Evolutionary conservation across 1,140 invertebrate genomes (phyloP), one percentile per base, ranked within the genome.

Genomic region (Gonatopus flavifemur): DNA sequence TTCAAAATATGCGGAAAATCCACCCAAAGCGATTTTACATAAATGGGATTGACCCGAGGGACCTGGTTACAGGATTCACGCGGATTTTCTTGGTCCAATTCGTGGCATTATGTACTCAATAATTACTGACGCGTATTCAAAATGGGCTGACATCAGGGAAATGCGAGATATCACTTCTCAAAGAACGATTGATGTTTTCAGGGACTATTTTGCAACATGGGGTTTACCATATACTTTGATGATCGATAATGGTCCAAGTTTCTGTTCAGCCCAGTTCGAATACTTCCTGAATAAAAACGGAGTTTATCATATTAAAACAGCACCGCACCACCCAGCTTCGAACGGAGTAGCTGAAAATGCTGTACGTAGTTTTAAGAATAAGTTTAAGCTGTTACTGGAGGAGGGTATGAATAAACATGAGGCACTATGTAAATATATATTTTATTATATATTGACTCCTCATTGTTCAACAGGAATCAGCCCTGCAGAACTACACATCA

Each of bases 51-150:
- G 44, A 30, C 25, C 43, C 37, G 24, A 36, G n/a, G 16, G 37
- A 5, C 39, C 37, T n/a, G 21, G 19, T 37, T 28, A 18, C 73
- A 62, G 59, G 63, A 60, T n/a, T 70, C 71, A 38, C n/a, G n/a
- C n/a, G n/a, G n/a, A n/a, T n/a, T n/a, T n/a, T n/a, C n/a, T n/a
- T n/a, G n/a, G n/a, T n/a, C 69, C 69, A 5, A 64, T 76, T 25
- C 37, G 59, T 13, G 58, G 56, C 22, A 54, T 51, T 16, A 49
- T 51, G 35, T 75, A 68, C 41, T 45, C 79, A 7, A 43, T 79
- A 0, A 48, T 80, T 61, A 28, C 74, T 4, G 76, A 80, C 51
- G 60, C 73, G 3, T 64, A 62, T 52, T 72, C 72, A 0, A 78
- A 77, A 51, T 80, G 76, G 75, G 13, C 28, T 3, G 41, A 55